Percentiles rank a stretch among this genome's conserved stretches.
These are phyloP conservation scores for Labeo rohita DNA, from an alignment of 2,113 vertebrate genomes.

Conservation along the genomic window DNA sequence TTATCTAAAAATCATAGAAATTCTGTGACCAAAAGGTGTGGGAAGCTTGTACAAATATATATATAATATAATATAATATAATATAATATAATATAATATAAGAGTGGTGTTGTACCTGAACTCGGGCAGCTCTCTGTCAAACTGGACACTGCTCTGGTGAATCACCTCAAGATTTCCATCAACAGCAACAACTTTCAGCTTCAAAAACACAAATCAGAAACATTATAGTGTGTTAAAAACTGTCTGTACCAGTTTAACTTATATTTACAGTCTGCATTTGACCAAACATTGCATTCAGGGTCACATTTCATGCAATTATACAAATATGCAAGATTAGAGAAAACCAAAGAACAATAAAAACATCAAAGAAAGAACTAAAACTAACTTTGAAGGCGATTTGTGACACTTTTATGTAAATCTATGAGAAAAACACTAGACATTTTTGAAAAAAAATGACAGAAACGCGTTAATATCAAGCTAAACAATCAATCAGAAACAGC, in stretches of 20 bases:
- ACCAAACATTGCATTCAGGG: not conserved
- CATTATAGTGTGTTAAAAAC: not conserved
- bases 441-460: too few species aligned
- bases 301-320: not conserved
- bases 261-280: not conserved
- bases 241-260: not conserved
- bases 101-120: constrained; percentile 79
- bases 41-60: not conserved
- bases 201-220: constrained; percentile 5
- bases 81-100: too few species aligned
- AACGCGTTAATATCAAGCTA: too few species aligned
- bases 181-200: constrained; percentile 91
- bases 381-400: too few species aligned
- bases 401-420: too few species aligned
- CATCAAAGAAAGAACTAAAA: too few species aligned
- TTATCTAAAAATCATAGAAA: not conserved
- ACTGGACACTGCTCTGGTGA: constrained; percentile 85
- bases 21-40: not conserved
- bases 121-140: constrained; percentile 88
- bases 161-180: constrained; percentile 80
- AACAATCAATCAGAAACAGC: too few species aligned
- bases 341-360: too few species aligned
- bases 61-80: not conserved
- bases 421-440: too few species aligned
- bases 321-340: too few species aligned